A percentile compares a stretch with the other conserved stretches of the same genome.
Evolutionary conservation across 35 echinoderm and acorn worm genomes (phyloP).

Genomic region (Diadema setosum): DNA sequence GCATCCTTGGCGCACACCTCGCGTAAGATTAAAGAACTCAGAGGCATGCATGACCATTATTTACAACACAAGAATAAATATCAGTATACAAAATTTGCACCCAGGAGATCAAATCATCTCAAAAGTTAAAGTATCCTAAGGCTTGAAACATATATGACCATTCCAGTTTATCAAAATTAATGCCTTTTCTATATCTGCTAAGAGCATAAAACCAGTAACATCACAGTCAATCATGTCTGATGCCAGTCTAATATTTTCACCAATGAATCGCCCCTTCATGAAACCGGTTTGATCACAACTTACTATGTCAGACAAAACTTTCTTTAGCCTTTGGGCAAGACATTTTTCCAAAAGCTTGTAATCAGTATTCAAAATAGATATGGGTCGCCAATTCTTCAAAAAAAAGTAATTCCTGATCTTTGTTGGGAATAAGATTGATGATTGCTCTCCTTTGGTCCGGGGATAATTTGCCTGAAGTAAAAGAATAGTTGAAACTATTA

Average conservation of each 20-base stretch:
- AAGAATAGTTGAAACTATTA: constrained; percentile 12
- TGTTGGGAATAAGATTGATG: constrained; percentile 25
- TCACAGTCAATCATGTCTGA: background rate
- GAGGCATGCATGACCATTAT: too few species aligned
- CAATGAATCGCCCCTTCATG: constrained; percentile 44
- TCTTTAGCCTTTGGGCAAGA: background rate
- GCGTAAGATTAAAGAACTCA: too few species aligned
- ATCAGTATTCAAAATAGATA: constrained; percentile 38
- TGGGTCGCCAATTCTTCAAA: constrained; percentile 25
- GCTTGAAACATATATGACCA: too few species aligned
- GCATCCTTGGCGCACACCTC: too few species aligned
- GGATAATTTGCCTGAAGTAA: constrained; percentile 10
- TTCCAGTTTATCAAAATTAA: too few species aligned
- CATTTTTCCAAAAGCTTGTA: constrained; percentile 27
- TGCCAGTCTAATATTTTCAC: constrained; percentile 9
- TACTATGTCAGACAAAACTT: background rate
- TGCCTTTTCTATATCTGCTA: too few species aligned
- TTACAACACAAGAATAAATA: too few species aligned
- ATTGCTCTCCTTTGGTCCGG: constrained; percentile 4
- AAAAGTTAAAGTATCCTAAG: too few species aligned
- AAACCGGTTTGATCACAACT: constrained; percentile 37
- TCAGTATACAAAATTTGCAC: too few species aligned
- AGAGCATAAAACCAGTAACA: too few species aligned
- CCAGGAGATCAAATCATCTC: too few species aligned
- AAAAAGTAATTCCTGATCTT: background rate